Evolutionary conservation across 2,113 vertebrate species (phyloP), one percentile per base, ranked within the genome.

Genomic region (Coptodon bakossiorum): DNA sequence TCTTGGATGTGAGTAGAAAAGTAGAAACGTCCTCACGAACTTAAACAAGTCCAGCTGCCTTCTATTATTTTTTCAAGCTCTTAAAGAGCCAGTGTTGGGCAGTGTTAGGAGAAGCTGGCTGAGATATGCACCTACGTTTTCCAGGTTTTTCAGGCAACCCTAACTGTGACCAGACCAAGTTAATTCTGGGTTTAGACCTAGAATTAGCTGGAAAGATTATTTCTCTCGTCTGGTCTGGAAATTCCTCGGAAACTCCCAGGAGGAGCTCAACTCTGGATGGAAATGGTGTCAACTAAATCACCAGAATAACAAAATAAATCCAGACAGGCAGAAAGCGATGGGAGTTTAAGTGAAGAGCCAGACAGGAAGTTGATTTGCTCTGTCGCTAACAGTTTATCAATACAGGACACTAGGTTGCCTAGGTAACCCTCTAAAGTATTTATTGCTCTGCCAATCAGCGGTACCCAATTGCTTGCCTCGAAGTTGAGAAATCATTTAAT

Each of bases 231-330:
- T 68, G 36, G 19, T 12, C 63, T 16, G 7, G 66, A 5, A 24
- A 24, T 14, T 8, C 66, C n/a, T 43, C n/a, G 2, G 40, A 24
- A 73, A 45, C 40, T 73, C 3, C 38, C 22, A 0, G 2, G 8
- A 45, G n/a, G 68, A 76, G 29, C 68, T 29, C 36, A 68, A 27
- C 66, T 73, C n/a, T 22, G 10, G 34, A 6, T 19, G 63, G 63
- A 43, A 71, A 71, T 6, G 13, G 38, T 43, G 36, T 71, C 22
- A 71, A 24, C 43, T 16, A 16, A 38, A 43, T 43, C 66, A 43
- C 38, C 38, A 43, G 3, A 24, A 43, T 24, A 71, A 24, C 38
- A 71, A 71, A 71, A 71, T 27, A 9, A 71, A 71, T 71, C 66
- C 66, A 71, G 7, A 43, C 12, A 24, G 12, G 66, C n/a, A 68